Conservation (phyloP, 2,797 vertebrate genomes). For the Paramormyrops hopkinsi region DNA sequence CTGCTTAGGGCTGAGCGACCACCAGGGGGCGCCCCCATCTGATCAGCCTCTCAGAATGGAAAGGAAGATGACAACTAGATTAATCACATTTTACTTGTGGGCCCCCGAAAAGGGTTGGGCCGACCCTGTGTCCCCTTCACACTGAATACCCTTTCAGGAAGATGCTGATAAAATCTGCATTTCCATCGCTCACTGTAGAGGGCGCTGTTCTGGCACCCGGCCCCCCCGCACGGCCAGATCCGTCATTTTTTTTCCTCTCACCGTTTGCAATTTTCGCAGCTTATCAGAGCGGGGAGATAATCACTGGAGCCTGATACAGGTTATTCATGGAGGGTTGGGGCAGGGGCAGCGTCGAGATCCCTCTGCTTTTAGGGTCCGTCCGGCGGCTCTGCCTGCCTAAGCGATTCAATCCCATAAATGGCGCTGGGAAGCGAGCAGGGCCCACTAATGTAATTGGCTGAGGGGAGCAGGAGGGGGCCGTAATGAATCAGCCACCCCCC, state of each 20-base stretch:
- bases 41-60: not conserved
- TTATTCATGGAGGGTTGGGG: constrained; percentile 49
- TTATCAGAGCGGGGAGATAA: constrained; percentile 49
- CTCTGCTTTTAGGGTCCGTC: constrained; percentile 40
- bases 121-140: not conserved
- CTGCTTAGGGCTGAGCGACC: not conserved
- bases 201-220: not conserved
- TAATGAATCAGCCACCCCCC: constrained; percentile 18
- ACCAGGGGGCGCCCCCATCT: not conserved
- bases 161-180: not conserved
- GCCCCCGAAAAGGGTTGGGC: not conserved
- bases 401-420: constrained; percentile 52
- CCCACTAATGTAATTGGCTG: constrained; percentile 51
- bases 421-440: constrained; percentile 39
- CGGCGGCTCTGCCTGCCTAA: constrained; percentile 34
- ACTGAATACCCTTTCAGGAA: constrained; percentile 25
- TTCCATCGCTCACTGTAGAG: not conserved
- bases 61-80: not conserved
- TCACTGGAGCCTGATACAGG: constrained; percentile 54
- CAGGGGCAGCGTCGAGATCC: constrained; percentile 36
- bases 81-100: not conserved
- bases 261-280: constrained; percentile 43
- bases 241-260: constrained; percentile 11
- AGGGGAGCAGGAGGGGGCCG: constrained; percentile 27
- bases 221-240: not conserved